Evolutionary conservation across 2,113 vertebrate genomes (phyloP).

Genomic region (Illadopsis cleaveri): DNA sequence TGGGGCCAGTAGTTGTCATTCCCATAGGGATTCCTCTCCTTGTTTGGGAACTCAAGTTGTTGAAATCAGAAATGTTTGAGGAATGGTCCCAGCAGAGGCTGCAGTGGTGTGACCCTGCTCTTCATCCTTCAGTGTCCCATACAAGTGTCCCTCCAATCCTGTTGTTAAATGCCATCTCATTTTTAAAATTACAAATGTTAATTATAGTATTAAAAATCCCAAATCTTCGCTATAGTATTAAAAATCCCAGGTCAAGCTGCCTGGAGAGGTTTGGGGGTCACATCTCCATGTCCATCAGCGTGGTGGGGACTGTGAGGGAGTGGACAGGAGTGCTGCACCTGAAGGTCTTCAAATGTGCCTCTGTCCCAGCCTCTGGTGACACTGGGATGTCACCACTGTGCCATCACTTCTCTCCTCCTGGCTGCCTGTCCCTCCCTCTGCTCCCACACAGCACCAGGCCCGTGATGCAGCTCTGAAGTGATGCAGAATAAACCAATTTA

Average conservation of each 20-base stretch:
- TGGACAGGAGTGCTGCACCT: neutral
- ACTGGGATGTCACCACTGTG: neutral
- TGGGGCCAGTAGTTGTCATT: neutral
- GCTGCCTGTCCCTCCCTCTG: neutral
- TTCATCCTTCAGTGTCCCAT: accelerated
- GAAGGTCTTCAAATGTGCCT: neutral
- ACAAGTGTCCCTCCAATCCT: accelerated
- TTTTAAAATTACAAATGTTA: neutral
- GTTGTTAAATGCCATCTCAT: accelerated
- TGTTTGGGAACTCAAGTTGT: neutral
- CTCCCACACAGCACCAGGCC: neutral
- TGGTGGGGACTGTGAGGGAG: neutral
- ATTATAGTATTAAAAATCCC: neutral
- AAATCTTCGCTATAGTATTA: accelerated
- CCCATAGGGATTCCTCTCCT: neutral
- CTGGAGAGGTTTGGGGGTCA: neutral
- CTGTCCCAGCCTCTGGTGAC: neutral
- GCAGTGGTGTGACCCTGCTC: neutral
- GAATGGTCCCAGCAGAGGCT: neutral
- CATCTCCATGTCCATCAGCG: accelerated
- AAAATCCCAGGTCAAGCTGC: neutral
- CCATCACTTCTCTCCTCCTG: neutral
- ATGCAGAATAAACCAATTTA: neutral
- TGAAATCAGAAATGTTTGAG: neutral
- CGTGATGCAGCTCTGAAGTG: neutral